Percentiles rank a stretch among this genome's conserved stretches.
Conservation (phyloP, 2,797 vertebrate genomes). For the Characodon lateralis region DNA sequence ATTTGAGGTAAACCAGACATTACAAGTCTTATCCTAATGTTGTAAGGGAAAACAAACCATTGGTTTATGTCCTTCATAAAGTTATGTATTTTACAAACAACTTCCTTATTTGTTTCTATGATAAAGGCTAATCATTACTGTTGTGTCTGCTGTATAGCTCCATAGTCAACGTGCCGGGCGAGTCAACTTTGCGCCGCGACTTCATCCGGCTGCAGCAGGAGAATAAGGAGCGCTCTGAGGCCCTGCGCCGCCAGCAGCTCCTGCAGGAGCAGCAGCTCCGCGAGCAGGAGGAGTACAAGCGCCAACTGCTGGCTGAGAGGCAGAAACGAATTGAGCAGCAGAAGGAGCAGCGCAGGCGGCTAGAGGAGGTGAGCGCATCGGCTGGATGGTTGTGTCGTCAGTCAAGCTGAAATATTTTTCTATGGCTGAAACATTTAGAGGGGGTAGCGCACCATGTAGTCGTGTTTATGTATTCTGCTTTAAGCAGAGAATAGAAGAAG, state of each 20-base stretch:
- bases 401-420: not conserved
- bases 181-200: constrained; percentile 90
- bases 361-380: constrained; percentile 84
- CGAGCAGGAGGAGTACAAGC: constrained; percentile 90
- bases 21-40: not conserved
- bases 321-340: constrained; percentile 93
- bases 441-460: not conserved
- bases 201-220: constrained; percentile 95
- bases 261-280: constrained; percentile 87
- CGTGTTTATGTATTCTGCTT: not conserved
- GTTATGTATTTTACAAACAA: not conserved
- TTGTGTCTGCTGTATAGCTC: constrained; percentile 73
- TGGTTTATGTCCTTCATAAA: not conserved
- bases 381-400: not conserved
- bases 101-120: not conserved
- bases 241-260: constrained; percentile 85
- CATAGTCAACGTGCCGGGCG: constrained; percentile 90
- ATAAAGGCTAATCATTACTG: not conserved
- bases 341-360: constrained; percentile 88
- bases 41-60: not conserved
- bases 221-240: constrained; percentile 91
- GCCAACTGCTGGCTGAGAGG: constrained; percentile 89
- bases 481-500: not conserved
- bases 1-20: not conserved
- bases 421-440: not conserved